phyloP scores from a whole-genome alignment of 2,113 vertebrate genomes.

The Nothocercus julius region DNA sequence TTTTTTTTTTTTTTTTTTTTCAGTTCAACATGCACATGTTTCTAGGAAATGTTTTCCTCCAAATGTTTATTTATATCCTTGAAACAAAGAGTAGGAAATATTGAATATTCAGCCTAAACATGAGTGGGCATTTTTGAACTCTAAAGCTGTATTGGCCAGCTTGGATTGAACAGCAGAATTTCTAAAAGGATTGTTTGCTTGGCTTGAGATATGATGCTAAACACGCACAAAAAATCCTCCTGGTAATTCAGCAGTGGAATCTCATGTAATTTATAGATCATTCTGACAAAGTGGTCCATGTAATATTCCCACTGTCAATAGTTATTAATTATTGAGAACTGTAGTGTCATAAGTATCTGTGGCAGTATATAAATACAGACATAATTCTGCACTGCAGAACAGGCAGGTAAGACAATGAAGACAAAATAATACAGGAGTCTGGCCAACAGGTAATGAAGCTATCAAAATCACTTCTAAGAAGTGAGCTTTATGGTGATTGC shows the following conservation, averaged over 20 bases:
- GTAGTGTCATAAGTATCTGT: not conserved
- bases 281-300: slow-evolving; percentile 15
- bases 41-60: not conserved
- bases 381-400: slow-evolving; percentile 37
- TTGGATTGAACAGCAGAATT: slow-evolving; percentile 19
- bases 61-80: not conserved
- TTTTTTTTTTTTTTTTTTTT: not conserved
- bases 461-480: not conserved
- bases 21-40: not conserved
- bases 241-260: slow-evolving; percentile 12
- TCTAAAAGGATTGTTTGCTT: slow-evolving; percentile 11
- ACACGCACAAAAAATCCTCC: not conserved
- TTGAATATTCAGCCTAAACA: slow-evolving; percentile 39
- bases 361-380: not conserved
- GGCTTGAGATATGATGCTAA: slow-evolving; percentile 15
- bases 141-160: slow-evolving; percentile 30
- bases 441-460: not conserved
- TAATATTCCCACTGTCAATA: slow-evolving; percentile 23
- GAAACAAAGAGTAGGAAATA: not conserved
- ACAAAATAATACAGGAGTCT: not conserved
- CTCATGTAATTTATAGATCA: slow-evolving; percentile 25
- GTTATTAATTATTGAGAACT: slow-evolving; percentile 30
- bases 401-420: not conserved
- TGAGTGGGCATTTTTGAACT: slow-evolving; percentile 69
- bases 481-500: not conserved